Evolutionary conservation across 92 coral and sea anemone species (phyloP).

Genomic region (Porites cylindrica): DNA sequence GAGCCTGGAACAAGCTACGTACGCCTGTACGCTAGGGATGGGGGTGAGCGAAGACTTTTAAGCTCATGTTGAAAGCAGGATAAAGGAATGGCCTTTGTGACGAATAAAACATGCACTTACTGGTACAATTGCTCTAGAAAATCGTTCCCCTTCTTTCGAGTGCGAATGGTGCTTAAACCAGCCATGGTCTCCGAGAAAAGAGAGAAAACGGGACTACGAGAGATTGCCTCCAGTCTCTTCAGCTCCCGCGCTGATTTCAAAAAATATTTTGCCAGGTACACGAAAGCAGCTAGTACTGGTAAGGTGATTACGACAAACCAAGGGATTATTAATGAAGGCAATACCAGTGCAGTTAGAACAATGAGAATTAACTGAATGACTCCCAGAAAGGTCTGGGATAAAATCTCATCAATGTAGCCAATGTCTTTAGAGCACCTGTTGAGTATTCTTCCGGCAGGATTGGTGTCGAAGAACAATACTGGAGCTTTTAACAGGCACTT

Average conservation of each 20-base stretch:
- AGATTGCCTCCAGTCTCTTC: slow-evolving; percentile 60
- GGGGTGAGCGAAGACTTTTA: too few species aligned
- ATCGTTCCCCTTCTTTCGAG: slow-evolving; percentile 17
- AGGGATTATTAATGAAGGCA: slow-evolving; percentile 17
- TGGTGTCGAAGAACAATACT: slow-evolving; percentile 50
- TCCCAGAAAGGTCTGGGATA: slow-evolving; percentile 9
- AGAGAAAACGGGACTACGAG: slow-evolving; percentile 65
- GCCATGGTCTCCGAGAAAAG: slow-evolving; percentile 61
- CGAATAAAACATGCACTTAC: slow-evolving; percentile 9
- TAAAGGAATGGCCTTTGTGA: too few species aligned
- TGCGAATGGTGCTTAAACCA: slow-evolving; percentile 60
- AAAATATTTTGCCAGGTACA: slow-evolving; percentile 47
- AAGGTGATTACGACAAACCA: slow-evolving; percentile 17
- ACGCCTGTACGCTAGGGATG: too few species aligned
- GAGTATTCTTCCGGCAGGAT: slow-evolving; percentile 60
- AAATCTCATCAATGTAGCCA: slow-evolving; percentile 47
- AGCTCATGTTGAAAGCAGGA: too few species aligned
- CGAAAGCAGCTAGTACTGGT: not conserved
- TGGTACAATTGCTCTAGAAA: slow-evolving; percentile 23
- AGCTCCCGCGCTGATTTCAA: slow-evolving; percentile 72
- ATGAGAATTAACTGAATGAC: not conserved
- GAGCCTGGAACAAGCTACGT: too few species aligned
- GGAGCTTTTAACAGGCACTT: slow-evolving; percentile 23
- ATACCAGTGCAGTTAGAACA: not conserved
- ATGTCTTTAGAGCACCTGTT: slow-evolving; percentile 65